These are phyloP conservation scores for Drosophila saltans DNA, from an alignment of 1,140 invertebrate genomes.

Conservation along the genomic window DNA sequence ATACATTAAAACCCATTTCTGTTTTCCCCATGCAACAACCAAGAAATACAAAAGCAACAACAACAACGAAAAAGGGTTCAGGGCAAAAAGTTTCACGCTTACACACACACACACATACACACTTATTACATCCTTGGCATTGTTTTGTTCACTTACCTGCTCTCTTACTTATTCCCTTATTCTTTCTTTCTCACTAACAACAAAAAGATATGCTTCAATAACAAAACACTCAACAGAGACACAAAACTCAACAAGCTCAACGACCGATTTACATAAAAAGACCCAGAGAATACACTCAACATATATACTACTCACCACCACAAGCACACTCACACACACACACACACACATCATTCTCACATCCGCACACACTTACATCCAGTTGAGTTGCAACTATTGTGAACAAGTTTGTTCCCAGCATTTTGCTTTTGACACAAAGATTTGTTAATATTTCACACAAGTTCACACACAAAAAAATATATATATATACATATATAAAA, in stretches of 20 bases:
- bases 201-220: conserved; percentile 77
- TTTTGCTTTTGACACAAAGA: conserved; percentile 58
- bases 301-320: not conserved
- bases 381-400: conserved; percentile 41
- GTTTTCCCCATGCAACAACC: conserved; percentile 26
- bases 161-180: conserved; percentile 13
- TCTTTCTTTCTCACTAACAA: conserved; percentile 40
- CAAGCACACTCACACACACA: conserved; percentile 24
- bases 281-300: conserved; percentile 18
- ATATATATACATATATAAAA: conserved; percentile 13
- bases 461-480: conserved; percentile 23
- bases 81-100: conserved; percentile 31
- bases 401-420: conserved; percentile 35
- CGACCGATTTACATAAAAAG: conserved; percentile 75
- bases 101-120: conserved; percentile 9
- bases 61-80: conserved; percentile 34
- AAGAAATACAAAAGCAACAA: not conserved
- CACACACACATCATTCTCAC: conserved; percentile 15
- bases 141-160: conserved; percentile 22
- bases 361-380: conserved; percentile 19
- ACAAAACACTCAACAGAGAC: conserved; percentile 75
- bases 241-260: conserved; percentile 53
- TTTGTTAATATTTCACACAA: conserved; percentile 64
- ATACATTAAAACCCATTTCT: conserved; percentile 58
- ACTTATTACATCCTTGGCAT: conserved; percentile 3